phyloP scores from a whole-genome alignment of 2,888 invertebrate species.

The Geophilus truncorum region DNA sequence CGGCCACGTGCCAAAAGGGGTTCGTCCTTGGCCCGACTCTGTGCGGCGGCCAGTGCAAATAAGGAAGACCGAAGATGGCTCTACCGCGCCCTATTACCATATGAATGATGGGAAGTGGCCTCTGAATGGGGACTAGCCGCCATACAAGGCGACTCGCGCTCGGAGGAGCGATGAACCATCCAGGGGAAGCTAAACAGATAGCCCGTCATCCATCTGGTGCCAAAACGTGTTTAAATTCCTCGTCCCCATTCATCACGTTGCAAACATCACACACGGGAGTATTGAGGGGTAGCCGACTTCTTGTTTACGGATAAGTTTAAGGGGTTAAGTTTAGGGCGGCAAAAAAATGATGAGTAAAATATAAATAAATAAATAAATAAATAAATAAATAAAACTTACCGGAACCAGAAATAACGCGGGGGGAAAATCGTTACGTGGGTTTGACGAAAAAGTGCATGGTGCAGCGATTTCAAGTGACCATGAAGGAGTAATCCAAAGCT shows the following conservation, averaged over 20 bases:
- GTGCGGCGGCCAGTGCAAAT: conserved; percentile 22
- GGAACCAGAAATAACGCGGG: background rate
- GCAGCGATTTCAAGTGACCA: background rate
- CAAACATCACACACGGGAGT: background rate
- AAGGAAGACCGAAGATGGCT: conserved; percentile 25
- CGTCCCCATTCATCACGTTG: background rate
- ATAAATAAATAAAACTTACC: background rate
- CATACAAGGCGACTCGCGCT: conserved; percentile 3
- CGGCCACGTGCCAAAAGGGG: conserved; percentile 1
- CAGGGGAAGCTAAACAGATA: background rate
- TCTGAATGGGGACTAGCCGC: conserved; percentile 12
- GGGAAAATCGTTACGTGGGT: background rate
- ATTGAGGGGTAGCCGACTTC: background rate
- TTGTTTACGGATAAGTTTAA: background rate
- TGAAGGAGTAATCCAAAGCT: background rate
- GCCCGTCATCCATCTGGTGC: background rate
- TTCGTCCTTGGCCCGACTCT: background rate
- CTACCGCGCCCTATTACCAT: conserved; percentile 29
- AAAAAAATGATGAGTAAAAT: background rate
- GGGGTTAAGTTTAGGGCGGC: background rate
- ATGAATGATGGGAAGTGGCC: conserved; percentile 29
- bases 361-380: background rate
- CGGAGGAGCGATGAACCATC: background rate
- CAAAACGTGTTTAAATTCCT: background rate
- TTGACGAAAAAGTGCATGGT: background rate